Conservation (phyloP, 2,888 invertebrate species). For the Timema cristinae region DNA sequence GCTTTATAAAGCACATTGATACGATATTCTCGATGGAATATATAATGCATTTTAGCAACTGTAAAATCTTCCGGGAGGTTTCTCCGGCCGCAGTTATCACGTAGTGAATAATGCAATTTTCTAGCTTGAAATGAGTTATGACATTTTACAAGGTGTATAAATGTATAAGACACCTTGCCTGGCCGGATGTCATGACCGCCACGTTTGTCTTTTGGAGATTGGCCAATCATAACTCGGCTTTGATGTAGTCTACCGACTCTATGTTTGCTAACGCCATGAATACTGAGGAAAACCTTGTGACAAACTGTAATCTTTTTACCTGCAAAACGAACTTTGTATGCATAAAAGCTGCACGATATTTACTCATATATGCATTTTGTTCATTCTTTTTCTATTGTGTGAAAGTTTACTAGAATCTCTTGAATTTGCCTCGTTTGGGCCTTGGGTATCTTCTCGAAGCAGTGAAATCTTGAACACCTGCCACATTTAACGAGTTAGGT, state of each 20-base stretch:
- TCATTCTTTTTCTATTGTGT: neutral
- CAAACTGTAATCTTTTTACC: neutral
- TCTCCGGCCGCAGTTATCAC: neutral
- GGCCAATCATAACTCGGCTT: neutral
- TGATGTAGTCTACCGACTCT: neutral
- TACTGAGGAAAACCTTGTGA: neutral
- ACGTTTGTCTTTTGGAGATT: slow-evolving; percentile 2
- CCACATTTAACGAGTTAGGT: neutral
- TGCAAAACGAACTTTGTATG: neutral
- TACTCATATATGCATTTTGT: neutral
- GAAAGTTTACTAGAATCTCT: neutral
- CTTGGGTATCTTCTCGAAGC: neutral
- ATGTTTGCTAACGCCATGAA: neutral
- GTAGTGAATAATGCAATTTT: neutral
- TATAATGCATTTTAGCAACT: neutral
- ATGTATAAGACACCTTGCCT: neutral
- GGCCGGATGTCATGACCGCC: neutral
- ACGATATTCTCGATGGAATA: too few species aligned
- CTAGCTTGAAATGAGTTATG: neutral
- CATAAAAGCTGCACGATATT: neutral
- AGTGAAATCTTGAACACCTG: neutral
- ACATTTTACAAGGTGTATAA: neutral
- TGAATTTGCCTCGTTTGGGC: neutral
- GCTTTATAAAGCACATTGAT: neutral
- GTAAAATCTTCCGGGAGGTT: neutral